Conservation (phyloP, 2,888 invertebrate genomes). For the Ochlodes sylvanus region DNA sequence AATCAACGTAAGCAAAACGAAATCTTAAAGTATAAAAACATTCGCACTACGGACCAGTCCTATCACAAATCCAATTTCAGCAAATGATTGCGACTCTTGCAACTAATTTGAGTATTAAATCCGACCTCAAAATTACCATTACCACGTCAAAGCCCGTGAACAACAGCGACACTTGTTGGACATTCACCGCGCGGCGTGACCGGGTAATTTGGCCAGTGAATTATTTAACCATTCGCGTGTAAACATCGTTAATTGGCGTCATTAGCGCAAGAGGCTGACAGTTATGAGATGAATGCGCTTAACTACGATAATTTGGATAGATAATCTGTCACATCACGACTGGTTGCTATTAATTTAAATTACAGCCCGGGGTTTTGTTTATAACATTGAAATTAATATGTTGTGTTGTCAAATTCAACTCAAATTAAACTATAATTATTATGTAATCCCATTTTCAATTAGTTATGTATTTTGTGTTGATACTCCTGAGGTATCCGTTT, state of each 20-base stretch:
- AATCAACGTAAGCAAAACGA: too few species aligned
- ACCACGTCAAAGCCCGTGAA: background rate
- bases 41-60: too few species aligned
- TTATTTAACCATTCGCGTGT: conserved; percentile 30
- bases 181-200: conserved; percentile 8
- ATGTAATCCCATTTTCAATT: too few species aligned
- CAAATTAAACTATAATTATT: too few species aligned
- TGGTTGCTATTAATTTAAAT: background rate
- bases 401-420: too few species aligned
- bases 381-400: too few species aligned
- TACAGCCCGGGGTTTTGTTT: background rate
- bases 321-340: conserved; percentile 4
- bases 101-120: conserved; percentile 2
- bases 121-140: conserved; percentile 6
- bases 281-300: conserved; percentile 15
- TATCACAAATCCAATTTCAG: background rate
- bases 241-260: conserved; percentile 39
- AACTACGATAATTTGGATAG: conserved; percentile 15
- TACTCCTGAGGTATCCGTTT: too few species aligned
- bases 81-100: background rate
- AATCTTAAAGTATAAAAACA: too few species aligned
- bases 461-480: too few species aligned
- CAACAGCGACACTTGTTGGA: conserved; percentile 19
- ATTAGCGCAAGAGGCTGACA: conserved; percentile 28
- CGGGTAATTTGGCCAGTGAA: conserved; percentile 23